These are phyloP conservation scores for Cetoscarus ocellatus DNA, from an alignment of 2,797 vertebrate genomes.

Conservation along the genomic window DNA sequence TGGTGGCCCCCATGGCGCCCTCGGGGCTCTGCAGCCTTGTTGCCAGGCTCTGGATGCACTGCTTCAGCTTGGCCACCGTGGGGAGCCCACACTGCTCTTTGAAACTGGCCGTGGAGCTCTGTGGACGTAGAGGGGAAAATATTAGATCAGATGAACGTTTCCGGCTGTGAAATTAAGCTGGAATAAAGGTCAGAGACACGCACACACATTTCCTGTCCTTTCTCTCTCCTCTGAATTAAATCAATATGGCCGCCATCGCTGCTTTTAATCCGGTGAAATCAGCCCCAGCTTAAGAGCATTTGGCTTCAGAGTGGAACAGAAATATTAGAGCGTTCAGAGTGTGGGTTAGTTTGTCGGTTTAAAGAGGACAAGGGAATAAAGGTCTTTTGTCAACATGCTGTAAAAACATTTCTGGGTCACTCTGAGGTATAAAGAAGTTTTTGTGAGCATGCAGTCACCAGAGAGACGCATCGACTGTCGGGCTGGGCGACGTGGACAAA, in stretches of 20 bases:
- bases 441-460: conserved; percentile 11
- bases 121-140: conserved; percentile 22
- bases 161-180: conserved; percentile 34
- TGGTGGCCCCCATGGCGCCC: conserved; percentile 85
- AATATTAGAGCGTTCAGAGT: background rate
- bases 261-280: conserved; percentile 58
- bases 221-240: conserved; percentile 44
- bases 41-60: conserved; percentile 95
- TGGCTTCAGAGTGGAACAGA: conserved; percentile 40
- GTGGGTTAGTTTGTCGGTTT: conserved; percentile 3
- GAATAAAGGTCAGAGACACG: conserved; percentile 33
- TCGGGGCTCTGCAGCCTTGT: conserved; percentile 90
- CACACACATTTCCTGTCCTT: conserved; percentile 10
- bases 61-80: conserved; percentile 93
- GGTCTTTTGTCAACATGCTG: background rate
- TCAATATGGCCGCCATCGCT: conserved; percentile 53
- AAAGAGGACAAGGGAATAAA: conserved; percentile 7
- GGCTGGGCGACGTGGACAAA: no score
- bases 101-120: conserved; percentile 91
- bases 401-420: conserved; percentile 28
- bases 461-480: conserved; percentile 11
- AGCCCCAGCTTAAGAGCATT: conserved; percentile 49
- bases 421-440: background rate
- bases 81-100: conserved; percentile 98
- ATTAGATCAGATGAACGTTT: conserved; percentile 42